These are phyloP conservation scores for Carduelis carduelis DNA, from an alignment of 2,797 vertebrate species.

Conservation along the genomic window DNA sequence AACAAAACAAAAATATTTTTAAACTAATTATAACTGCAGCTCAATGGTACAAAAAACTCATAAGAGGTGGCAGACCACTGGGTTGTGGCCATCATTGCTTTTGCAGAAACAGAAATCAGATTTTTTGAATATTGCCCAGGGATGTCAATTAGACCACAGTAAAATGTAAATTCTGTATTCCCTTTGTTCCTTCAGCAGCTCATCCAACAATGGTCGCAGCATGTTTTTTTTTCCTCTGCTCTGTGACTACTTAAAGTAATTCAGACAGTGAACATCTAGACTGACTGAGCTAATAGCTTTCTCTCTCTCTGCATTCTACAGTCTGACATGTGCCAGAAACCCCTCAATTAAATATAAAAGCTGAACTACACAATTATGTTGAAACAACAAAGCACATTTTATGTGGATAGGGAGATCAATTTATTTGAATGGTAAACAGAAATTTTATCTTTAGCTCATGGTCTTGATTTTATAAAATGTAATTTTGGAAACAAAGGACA, in stretches of 20 bases:
- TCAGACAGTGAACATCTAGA: not conserved
- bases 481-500: not conserved
- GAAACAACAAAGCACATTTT: not conserved
- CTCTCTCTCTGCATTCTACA: not conserved
- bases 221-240: not conserved
- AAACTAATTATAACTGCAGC: not conserved
- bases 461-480: not conserved
- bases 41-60: not conserved
- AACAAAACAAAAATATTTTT: not conserved
- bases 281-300: not conserved
- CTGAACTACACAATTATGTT: not conserved
- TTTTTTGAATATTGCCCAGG: not conserved
- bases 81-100: not conserved
- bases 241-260: not conserved
- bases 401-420: not conserved
- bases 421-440: not conserved
- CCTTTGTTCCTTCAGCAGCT: not conserved
- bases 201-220: not conserved
- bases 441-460: not conserved
- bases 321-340: conserved; percentile 27
- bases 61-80: fast-evolving
- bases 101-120: not conserved
- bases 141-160: not conserved
- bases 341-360: not conserved
- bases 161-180: not conserved